A percentile compares a stretch with the other conserved stretches of the same genome.
Conservation (phyloP, 2,797 vertebrate species). For the Pristis pectinata region DNA sequence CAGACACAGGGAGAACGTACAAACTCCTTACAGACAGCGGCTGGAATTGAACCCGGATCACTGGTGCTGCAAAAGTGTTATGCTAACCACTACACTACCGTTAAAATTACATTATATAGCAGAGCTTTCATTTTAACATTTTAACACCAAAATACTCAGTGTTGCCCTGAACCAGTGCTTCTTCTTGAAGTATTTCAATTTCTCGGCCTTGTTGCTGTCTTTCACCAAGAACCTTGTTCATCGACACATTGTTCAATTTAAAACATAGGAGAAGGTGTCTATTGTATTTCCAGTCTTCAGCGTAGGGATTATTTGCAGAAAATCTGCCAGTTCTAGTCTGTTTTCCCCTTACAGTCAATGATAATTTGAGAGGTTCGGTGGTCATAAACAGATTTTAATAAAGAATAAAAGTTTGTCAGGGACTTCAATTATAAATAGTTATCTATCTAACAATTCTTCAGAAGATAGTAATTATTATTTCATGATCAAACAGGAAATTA, state of each 20-base stretch:
- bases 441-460: neutral
- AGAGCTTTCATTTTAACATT: neutral
- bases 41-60: no score
- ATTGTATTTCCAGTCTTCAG: neutral
- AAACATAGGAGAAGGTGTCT: neutral
- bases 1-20: no score
- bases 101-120: neutral
- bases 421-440: neutral
- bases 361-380: neutral
- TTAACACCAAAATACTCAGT: no score
- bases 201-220: neutral
- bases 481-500: neutral
- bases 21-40: no score
- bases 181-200: neutral
- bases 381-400: neutral
- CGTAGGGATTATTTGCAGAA: neutral
- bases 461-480: neutral
- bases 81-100: no score
- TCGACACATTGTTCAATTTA: neutral
- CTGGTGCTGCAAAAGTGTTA: no score
- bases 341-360: neutral
- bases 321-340: neutral
- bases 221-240: neutral
- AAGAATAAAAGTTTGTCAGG: neutral
- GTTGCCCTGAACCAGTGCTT: neutral